Percentiles rank a stretch among this genome's conserved stretches.
These are phyloP conservation scores for Manacus vitellinus DNA, from an alignment of 2,113 vertebrate genomes.

Conservation along the genomic window DNA sequence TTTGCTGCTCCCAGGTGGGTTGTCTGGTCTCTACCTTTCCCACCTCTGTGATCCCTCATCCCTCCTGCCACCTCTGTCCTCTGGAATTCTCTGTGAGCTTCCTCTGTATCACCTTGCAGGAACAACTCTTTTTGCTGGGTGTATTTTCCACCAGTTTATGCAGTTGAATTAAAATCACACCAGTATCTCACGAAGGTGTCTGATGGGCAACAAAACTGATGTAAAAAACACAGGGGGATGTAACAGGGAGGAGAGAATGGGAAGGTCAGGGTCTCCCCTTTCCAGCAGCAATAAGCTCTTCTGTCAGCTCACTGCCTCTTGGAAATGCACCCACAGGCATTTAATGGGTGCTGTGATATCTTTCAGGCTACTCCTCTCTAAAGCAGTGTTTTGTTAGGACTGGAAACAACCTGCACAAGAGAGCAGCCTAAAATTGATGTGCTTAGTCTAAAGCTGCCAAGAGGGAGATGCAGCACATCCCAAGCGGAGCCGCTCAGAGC, in stretches of 20 bases:
- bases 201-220: not conserved
- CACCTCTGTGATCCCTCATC: not conserved
- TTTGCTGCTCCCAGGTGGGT: not conserved
- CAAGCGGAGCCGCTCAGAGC: not conserved
- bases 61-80: not conserved
- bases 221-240: not conserved
- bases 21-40: not conserved
- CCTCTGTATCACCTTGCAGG: not conserved
- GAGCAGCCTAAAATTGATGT: not conserved
- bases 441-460: not conserved
- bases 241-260: not conserved
- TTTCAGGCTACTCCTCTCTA: not conserved
- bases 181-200: not conserved
- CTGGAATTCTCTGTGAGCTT: not conserved
- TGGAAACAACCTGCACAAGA: not conserved
- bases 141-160: not conserved
- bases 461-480: not conserved
- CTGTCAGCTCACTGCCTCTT: not conserved
- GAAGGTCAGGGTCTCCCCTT: not conserved
- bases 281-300: not conserved
- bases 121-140: not conserved
- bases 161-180: not conserved
- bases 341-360: not conserved
- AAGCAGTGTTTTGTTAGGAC: not conserved
- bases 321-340: not conserved